Percentiles rank a stretch among this genome's conserved stretches.
phyloP scores from a whole-genome alignment of 2,113 vertebrate genomes.

The Marmota monax region DNA sequence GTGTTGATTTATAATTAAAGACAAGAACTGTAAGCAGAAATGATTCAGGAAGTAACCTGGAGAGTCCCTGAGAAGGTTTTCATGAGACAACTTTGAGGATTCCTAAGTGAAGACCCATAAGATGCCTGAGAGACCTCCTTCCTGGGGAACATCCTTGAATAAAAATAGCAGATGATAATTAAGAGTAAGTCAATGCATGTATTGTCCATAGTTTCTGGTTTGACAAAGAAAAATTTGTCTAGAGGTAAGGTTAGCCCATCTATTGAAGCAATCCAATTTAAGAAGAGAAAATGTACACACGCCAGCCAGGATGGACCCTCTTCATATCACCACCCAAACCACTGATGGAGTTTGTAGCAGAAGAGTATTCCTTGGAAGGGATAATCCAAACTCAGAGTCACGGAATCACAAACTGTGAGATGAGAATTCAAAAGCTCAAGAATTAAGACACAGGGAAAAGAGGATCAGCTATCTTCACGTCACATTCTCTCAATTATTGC shows the following conservation, averaged over 20 bases:
- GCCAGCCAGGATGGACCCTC: not conserved
- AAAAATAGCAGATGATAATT: not conserved
- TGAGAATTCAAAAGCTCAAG: not conserved
- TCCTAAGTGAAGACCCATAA: not conserved
- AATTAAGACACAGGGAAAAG: not conserved
- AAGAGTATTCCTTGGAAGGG: not conserved
- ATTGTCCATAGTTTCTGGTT: not conserved
- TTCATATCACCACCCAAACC: accelerated
- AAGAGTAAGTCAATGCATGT: not conserved
- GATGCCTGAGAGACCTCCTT: not conserved
- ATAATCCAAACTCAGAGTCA: not conserved
- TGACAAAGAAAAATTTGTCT: not conserved
- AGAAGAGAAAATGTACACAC: not conserved
- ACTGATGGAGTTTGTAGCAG: not conserved
- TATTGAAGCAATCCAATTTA: not conserved
- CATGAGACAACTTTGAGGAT: not conserved
- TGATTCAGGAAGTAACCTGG: not conserved
- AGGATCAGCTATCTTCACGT: not conserved
- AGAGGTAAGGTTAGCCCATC: not conserved
- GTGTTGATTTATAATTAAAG: not conserved
- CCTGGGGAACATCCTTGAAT: not conserved
- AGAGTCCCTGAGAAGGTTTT: not conserved
- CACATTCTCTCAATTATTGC: not conserved
- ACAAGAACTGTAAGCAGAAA: not conserved
- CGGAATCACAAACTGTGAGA: not conserved